Base-by-base conservation (phyloP, 2,888 invertebrate genomes). In the Drosophila suboccidentalis region DNA sequence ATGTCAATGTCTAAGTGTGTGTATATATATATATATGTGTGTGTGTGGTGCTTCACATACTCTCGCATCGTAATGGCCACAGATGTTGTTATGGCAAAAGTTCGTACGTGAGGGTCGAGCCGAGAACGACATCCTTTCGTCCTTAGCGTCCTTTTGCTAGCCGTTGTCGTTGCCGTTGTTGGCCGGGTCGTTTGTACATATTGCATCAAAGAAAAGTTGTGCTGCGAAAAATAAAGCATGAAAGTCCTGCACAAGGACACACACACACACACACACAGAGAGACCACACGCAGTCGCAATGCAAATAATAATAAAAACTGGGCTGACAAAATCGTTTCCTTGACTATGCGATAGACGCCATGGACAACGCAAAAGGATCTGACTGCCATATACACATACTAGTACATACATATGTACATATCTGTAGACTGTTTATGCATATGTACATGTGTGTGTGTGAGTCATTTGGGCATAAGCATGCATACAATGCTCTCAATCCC, bases 41-140 rank as follows among this genome's bases (percentile, higher is more conserved):
- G 49, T 66, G 32, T 70, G 46, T 70, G 71, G 57, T 71, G 53
- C 60, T 58, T 67, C 83, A 87, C 80, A 87, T 84, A 78, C 72
- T 74, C 69, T 76, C 69, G 76, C 78, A 72, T 60, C 75, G 88
- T 86, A 86, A 88, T 88, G 90, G 87, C 89, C 87, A 87, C 85
- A 89, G 89, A 89, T 87, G 89, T 88, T 90, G 86, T 89, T 89
- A 90, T 87, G 80, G 89, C 82, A 82, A 88, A 87, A 86, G 89
- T 86, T 86, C 74, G 78, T 87, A 90, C 87, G 90, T 87, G 87
- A 87, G 89, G 87, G 89, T 89, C 89, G 89, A 84, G 77, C 73
- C 79, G 68, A 78, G 60, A 70, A 79, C 87, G 87, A 71, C 78
- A 84, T 80, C 82, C 80, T 81, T 89, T 84, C 58, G 71, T 68